A percentile compares a stretch with the other conserved stretches of the same genome.
Evolutionary conservation across 1,140 invertebrate genomes (phyloP).

Genomic region (Ditylenchus dipsaci): DNA sequence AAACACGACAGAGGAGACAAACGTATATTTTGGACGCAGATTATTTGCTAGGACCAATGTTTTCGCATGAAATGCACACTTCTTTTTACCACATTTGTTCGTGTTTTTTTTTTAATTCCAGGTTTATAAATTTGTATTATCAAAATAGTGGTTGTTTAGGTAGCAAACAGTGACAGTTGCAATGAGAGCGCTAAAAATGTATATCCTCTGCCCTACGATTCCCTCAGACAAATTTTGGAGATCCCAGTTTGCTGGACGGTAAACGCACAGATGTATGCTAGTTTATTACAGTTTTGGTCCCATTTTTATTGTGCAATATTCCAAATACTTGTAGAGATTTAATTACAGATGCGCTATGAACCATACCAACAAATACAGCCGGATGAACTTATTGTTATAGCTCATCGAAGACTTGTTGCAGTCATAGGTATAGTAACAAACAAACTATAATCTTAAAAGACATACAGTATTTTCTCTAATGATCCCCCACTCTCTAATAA

Average conservation of each 20-base stretch:
- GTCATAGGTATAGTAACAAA: conserved; percentile 34
- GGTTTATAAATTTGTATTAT: background rate
- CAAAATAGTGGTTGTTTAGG: conserved; percentile 23
- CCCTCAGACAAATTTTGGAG: conserved; percentile 47
- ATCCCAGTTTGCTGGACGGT: conserved; percentile 53
- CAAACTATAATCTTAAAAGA: no score
- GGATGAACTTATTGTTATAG: conserved; percentile 48
- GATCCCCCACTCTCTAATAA: no score
- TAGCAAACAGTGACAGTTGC: conserved; percentile 39
- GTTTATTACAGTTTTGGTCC: conserved; percentile 1
- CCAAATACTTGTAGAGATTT: conserved; percentile 4
- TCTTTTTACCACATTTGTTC: no score
- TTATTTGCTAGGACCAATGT: background rate
- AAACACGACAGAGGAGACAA: no score
- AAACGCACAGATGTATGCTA: conserved; percentile 51
- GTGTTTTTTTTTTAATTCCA: no score
- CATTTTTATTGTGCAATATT: conserved; percentile 6
- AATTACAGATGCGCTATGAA: conserved; percentile 53
- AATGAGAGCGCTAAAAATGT: conserved; percentile 35
- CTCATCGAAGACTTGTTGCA: conserved; percentile 53
- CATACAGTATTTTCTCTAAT: no score
- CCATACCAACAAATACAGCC: conserved; percentile 46
- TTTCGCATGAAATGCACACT: background rate
- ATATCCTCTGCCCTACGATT: conserved; percentile 47
- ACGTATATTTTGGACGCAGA: no score